A percentile compares a stretch with the other conserved stretches of the same genome.
phyloP scores from a whole-genome alignment of 2,888 invertebrate genomes.

The Trachelus tabidus region DNA sequence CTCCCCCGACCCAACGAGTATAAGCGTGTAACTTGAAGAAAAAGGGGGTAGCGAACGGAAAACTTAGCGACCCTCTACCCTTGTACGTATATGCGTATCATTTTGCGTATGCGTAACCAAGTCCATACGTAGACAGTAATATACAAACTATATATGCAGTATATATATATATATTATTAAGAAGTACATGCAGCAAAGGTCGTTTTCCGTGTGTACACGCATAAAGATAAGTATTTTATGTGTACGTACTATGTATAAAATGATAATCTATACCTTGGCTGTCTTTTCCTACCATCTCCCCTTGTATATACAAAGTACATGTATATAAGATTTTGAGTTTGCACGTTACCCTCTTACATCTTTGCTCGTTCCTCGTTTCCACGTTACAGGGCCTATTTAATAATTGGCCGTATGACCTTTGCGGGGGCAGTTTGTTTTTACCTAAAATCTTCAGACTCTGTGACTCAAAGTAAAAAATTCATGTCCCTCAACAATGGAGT shows the following conservation, averaged over 20 bases:
- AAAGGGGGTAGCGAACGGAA: neutral
- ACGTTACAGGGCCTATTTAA: neutral
- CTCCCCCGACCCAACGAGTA: constrained; percentile 6
- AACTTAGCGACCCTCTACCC: neutral
- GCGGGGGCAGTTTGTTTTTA: neutral
- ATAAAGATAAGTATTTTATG: neutral
- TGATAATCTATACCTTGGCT: neutral
- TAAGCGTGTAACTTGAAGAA: neutral
- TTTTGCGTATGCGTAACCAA: neutral
- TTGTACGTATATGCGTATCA: neutral
- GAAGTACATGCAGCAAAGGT: neutral
- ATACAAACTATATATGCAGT: neutral
- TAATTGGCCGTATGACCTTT: neutral
- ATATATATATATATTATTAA: neutral
- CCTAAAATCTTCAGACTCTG: neutral
- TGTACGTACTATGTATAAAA: neutral
- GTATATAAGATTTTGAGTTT: too few relatives aligned
- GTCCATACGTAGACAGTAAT: neutral
- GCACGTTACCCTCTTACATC: neutral
- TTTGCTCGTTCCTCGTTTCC: neutral
- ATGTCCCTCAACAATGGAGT: neutral
- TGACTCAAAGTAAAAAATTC: neutral
- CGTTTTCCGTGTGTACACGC: neutral
- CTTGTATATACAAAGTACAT: neutral
- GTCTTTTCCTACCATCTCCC: neutral